These are phyloP conservation scores for Physella acuta DNA, from an alignment of 1,140 invertebrate genomes.

Conservation along the genomic window DNA sequence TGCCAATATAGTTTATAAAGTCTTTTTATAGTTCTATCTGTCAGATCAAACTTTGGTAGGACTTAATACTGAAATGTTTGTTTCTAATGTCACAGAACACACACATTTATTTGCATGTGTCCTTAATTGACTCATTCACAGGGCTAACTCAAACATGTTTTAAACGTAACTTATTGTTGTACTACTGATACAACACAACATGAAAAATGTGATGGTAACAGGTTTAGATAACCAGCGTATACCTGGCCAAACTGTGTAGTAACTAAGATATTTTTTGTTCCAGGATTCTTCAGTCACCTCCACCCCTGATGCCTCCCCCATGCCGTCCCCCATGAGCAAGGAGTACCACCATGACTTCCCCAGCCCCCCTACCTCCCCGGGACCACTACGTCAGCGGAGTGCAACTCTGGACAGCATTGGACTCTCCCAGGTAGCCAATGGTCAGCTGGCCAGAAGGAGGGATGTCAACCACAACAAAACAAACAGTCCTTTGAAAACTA, in stretches of 20 bases:
- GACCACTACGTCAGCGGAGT: conserved; percentile 20
- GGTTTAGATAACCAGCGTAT: not conserved
- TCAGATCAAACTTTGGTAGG: no score
- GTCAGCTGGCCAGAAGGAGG: conserved; percentile 26
- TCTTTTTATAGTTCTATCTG: no score
- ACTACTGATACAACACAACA: no score
- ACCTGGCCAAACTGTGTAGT: not conserved
- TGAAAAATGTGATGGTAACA: not conserved
- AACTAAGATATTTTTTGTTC: conserved; percentile 1
- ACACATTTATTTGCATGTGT: no score
- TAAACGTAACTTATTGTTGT: no score
- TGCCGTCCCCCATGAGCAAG: conserved; percentile 46
- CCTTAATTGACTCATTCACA: no score
- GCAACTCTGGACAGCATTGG: conserved; percentile 10
- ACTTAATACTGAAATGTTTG: no score
- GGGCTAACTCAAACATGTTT: no score
- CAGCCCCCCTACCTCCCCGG: conserved; percentile 43
- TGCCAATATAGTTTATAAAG: no score
- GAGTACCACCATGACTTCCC: conserved; percentile 42
- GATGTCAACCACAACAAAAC: conserved; percentile 35
- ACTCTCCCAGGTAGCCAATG: not conserved
- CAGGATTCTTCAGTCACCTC: conserved; percentile 44
- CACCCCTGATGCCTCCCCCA: conserved; percentile 48
- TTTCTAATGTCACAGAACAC: no score
- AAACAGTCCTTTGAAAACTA: conserved; percentile 46